Evolutionary conservation across 2,888 invertebrate species (phyloP), one percentile per base, ranked within the genome.

Genomic region (Folsomia candida): DNA sequence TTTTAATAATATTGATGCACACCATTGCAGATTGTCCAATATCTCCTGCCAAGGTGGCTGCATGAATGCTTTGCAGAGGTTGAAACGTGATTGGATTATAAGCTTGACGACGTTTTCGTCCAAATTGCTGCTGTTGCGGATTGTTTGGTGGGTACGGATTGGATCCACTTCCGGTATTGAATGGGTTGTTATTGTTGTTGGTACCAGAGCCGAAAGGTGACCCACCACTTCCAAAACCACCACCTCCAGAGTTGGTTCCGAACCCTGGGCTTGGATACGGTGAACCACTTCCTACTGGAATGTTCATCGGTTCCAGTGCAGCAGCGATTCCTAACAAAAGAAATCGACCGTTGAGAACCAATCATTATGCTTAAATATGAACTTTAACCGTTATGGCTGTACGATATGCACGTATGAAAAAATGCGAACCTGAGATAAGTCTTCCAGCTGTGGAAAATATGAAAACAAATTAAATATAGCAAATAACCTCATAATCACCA

Each of bases 321-420:
- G 78, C 77, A 11, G 78, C 78, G 67, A 79, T 77, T 11, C 77
- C 78, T 78, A 47, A 47, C n/a, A n/a, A n/a, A n/a, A n/a, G n/a
- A n/a, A n/a, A n/a, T n/a, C n/a, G n/a, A n/a, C n/a, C n/a, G n/a
- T n/a, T n/a, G n/a, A n/a, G n/a, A n/a, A n/a, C n/a, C n/a, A n/a
- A n/a, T n/a, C n/a, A n/a, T n/a, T n/a, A n/a, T n/a, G n/a, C n/a
- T n/a, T n/a, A n/a, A n/a, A n/a, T n/a, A n/a, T n/a, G n/a, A n/a
- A n/a, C n/a, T n/a, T n/a, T n/a, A n/a, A n/a, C n/a, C n/a, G n/a
- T n/a, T n/a, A n/a, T n/a, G n/a, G n/a, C n/a, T n/a, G n/a, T n/a
- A n/a, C n/a, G n/a, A n/a, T n/a, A n/a, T n/a, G n/a, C n/a, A n/a
- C n/a, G n/a, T n/a, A n/a, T n/a, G n/a, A n/a, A n/a, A n/a, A n/a